Evolutionary conservation across 2,113 vertebrate species (phyloP).

Genomic region (cat (Felis catus)): F.catus_Fca126_mat1.0 CM031416.1:140049501-140050000

Average conservation of each 20-base stretch:
- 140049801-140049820: slow-evolving; percentile 12
- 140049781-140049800: slow-evolving; percentile 61
- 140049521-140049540: slow-evolving; percentile 77
- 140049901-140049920: neutral
- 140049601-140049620: neutral
- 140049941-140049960: slow-evolving; percentile 56
- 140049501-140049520: slow-evolving; percentile 69
- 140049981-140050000: slow-evolving; percentile 78
- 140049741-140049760: slow-evolving; percentile 70
- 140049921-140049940: slow-evolving; percentile 67
- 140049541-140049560: slow-evolving; percentile 44
- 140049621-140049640: slow-evolving; percentile 32
- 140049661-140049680: neutral
- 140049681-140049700: neutral
- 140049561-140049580: slow-evolving; percentile 19
- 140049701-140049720: neutral
- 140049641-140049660: neutral
- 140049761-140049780: slow-evolving; percentile 43
- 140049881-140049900: slow-evolving; percentile 29
- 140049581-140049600: neutral
- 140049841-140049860: slow-evolving; percentile 17
- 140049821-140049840: slow-evolving; percentile 15
- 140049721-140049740: slow-evolving; percentile 47
- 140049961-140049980: slow-evolving; percentile 25
- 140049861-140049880: neutral